Percentiles rank a stretch among this genome's conserved stretches.
phyloP scores from a whole-genome alignment of 2,888 invertebrate genomes.

The Nematopogon swammerdamellus region DNA sequence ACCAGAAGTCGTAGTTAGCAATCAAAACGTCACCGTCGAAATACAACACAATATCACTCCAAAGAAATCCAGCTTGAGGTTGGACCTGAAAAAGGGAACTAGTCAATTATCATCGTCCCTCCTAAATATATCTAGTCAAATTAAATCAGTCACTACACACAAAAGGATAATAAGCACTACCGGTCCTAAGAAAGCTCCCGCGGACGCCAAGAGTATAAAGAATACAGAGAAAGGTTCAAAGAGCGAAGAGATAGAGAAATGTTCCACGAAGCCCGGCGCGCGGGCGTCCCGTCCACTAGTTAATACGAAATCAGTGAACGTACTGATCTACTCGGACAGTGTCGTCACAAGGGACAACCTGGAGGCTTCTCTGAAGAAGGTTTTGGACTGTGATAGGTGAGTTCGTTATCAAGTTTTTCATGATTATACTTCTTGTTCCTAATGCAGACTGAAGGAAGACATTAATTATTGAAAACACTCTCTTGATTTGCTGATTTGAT shows the following conservation, averaged over 20 bases:
- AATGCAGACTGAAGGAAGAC: background rate
- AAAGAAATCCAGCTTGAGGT: slow-evolving; percentile 44
- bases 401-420: slow-evolving; percentile 8
- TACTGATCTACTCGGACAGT: slow-evolving; percentile 80
- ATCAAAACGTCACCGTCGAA: slow-evolving; percentile 47
- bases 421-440: no score
- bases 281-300: slow-evolving; percentile 48
- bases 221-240: slow-evolving; percentile 27
- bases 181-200: slow-evolving; percentile 37
- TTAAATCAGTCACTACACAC: slow-evolving; percentile 47
- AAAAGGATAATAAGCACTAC: slow-evolving; percentile 44
- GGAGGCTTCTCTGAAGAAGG: slow-evolving; percentile 63
- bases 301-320: slow-evolving; percentile 71
- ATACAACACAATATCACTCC: slow-evolving; percentile 49
- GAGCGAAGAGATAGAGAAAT: slow-evolving; percentile 25
- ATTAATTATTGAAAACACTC: background rate
- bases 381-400: slow-evolving; percentile 71
- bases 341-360: slow-evolving; percentile 70
- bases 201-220: slow-evolving; percentile 21
- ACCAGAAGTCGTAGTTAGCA: slow-evolving; percentile 23
- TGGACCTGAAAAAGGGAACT: slow-evolving; percentile 44
- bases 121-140: slow-evolving; percentile 49
- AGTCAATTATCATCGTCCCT: slow-evolving; percentile 40
- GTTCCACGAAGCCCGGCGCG: slow-evolving; percentile 36
- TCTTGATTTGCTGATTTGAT: no score